A percentile compares a stretch with the other conserved stretches of the same genome.
Conservation (phyloP, 2,797 vertebrate species). For the Iguana delicatissima region DNA sequence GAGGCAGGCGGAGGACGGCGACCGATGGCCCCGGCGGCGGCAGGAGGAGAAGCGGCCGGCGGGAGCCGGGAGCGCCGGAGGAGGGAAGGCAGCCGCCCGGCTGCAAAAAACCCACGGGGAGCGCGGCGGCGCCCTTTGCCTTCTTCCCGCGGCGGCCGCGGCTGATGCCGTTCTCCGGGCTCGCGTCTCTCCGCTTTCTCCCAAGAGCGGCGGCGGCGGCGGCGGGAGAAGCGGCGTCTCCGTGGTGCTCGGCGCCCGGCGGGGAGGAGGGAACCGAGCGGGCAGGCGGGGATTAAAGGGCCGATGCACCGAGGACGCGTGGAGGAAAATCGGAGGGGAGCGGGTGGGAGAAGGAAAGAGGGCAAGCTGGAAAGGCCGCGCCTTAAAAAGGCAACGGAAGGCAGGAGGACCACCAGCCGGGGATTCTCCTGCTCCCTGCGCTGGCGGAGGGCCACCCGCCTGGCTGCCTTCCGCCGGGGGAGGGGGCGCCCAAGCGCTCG, state of each 20-base stretch:
- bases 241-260: background rate
- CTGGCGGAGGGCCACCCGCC: background rate
- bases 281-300: constrained; percentile 67
- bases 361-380: background rate
- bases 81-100: background rate
- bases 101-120: background rate
- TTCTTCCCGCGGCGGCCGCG: constrained; percentile 46
- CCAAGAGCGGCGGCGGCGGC: too few species aligned
- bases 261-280: constrained; percentile 38
- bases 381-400: constrained; percentile 61
- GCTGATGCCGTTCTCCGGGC: constrained; percentile 34
- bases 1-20: background rate
- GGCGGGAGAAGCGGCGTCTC: background rate
- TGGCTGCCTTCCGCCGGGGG: too few species aligned
- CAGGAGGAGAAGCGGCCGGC: constrained; percentile 32
- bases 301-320: constrained; percentile 28
- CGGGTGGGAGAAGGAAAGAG: fast-evolving
- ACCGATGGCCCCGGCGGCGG: background rate
- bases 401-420: background rate
- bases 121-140: background rate
- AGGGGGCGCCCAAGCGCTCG: background rate
- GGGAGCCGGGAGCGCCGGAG: too few species aligned
- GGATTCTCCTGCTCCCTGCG: background rate
- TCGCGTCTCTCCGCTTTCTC: background rate
- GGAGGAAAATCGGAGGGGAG: background rate